These are phyloP conservation scores for Catocala nupta DNA, from an alignment of 2,888 invertebrate genomes.

Conservation along the genomic window DNA sequence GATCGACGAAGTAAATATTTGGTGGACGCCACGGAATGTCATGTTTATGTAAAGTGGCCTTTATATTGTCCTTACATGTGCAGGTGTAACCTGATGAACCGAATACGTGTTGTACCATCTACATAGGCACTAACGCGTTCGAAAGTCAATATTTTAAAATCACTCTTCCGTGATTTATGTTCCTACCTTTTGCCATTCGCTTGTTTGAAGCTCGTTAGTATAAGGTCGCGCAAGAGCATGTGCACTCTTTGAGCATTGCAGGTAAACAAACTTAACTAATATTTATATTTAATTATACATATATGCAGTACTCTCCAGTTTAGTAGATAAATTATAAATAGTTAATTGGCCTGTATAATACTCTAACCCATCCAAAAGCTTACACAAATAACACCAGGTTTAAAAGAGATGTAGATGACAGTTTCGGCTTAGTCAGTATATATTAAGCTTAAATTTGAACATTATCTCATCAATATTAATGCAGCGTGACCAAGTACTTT, in stretches of 20 bases:
- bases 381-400: too few species aligned
- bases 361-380: too few species aligned
- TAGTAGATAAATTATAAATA: not conserved
- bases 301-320: not conserved
- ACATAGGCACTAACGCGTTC: conserved; percentile 47
- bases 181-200: conserved; percentile 3
- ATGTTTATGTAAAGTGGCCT: conserved; percentile 70
- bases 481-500: too few species aligned
- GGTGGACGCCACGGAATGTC: conserved; percentile 59
- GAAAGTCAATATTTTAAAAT: conserved; percentile 68
- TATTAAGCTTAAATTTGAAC: too few species aligned
- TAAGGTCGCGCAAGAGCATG: conserved; percentile 10
- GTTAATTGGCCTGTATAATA: not conserved
- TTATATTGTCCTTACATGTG: conserved; percentile 66
- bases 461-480: too few species aligned
- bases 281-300: conserved; percentile 40
- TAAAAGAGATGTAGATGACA: too few species aligned
- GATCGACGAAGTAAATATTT: conserved; percentile 59
- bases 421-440: too few species aligned
- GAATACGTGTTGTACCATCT: conserved; percentile 65
- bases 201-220: conserved; percentile 2
- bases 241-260: conserved; percentile 3
- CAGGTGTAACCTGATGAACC: conserved; percentile 70
- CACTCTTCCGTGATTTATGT: conserved; percentile 48
- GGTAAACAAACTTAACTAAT: conserved; percentile 21